phyloP scores from a whole-genome alignment of 2,113 vertebrate genomes.

The Cricetomys ansorgei region DNA sequence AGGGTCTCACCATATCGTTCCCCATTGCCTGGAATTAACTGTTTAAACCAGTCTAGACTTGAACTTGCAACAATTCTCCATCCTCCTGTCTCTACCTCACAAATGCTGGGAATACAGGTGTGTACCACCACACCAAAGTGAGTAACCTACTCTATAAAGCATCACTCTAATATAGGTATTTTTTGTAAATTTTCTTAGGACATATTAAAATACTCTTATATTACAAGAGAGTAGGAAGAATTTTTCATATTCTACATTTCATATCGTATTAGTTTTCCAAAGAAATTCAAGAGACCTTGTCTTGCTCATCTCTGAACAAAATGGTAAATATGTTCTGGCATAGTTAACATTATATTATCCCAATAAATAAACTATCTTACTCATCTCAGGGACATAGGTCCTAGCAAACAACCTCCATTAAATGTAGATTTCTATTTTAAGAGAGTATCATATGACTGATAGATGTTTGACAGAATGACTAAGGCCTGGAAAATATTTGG shows the following conservation, averaged over 20 bases:
- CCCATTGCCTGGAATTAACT: not conserved
- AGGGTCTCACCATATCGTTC: not conserved
- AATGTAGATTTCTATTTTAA: conserved; percentile 53
- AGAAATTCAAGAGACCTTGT: not conserved
- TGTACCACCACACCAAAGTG: not conserved
- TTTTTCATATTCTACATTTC: not conserved
- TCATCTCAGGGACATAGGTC: not conserved
- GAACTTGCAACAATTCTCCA: not conserved
- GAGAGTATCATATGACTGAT: not conserved
- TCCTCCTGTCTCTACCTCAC: not conserved
- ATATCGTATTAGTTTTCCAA: not conserved
- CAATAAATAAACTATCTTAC: conserved; percentile 26
- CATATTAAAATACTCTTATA: not conserved
- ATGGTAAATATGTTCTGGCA: not conserved
- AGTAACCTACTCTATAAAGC: not conserved
- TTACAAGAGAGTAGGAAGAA: not conserved
- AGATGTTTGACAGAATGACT: not conserved
- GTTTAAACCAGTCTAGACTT: not conserved
- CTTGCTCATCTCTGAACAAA: not conserved
- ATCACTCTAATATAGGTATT: not conserved
- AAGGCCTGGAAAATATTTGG: not conserved
- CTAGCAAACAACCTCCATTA: not conserved
- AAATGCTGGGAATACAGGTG: not conserved
- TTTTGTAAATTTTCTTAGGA: not conserved
- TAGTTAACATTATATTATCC: not conserved